Evolutionary conservation across 2,888 invertebrate genomes (phyloP), one percentile per base, ranked within the genome.

Genomic region (Boloria selene): DNA sequence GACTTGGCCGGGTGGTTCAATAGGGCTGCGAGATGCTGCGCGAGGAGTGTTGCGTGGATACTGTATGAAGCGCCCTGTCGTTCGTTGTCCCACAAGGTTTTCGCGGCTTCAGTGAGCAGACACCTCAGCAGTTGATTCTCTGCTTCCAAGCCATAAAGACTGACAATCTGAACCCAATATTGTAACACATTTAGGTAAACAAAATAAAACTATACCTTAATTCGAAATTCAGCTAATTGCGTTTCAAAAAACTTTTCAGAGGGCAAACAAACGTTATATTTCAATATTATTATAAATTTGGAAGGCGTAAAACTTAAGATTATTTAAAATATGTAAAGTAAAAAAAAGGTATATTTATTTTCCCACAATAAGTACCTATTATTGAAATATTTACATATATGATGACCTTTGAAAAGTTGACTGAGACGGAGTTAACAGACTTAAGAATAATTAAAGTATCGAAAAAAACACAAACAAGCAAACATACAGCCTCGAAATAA

Each of bases 81-180:
- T 91, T 91, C 93, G 84, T 79, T 93, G 81, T 89, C 92, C 90
- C 87, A 93, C 72, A 97, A 96, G 88, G 97, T 96, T 85, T 98
- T 95, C 81, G 95, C 95, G 81, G 97, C 89, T 75, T 92, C 91
- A 70, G 85, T 96, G 92, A 98, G 96, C 88, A 98, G 95, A 93
- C 97, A 97, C 94, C 97, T 97, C 94, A 98, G 95, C 90, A 98
- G 95, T 94, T 98, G 98, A 93, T 98, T 96, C 94, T 98, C 98
- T 93, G 98, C 98, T 95, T 98, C 98, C 93, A 97, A 95, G 92
- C 98, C 98, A 95, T 97, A 96, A 86, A 95, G 94, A 93, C 95
- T 95, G 84, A 98, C 96, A 93, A 98, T 94, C 98, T 98, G 92
- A 70, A 85, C 85, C 81, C 76, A 80, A 75, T 81, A 66, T 38